Evolutionary conservation across 1,140 invertebrate species (phyloP).

Genomic region (Thereuonema tuberculata): DNA sequence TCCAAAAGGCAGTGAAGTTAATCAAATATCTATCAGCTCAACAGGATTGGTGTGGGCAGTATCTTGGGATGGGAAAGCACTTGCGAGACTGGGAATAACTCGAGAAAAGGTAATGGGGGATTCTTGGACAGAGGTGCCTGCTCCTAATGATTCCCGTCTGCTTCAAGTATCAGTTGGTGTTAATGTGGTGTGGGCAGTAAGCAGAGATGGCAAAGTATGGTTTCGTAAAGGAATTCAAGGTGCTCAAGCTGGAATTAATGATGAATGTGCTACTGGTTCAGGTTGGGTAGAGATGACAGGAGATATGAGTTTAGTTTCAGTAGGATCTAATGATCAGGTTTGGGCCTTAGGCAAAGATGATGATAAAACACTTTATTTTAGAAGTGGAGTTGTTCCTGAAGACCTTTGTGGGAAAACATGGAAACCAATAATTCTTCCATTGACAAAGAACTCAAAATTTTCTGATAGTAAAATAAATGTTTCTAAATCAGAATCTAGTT

Average conservation of each 20-base stretch:
- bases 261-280: conserved; percentile 45
- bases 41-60: conserved; percentile 73
- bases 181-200: conserved; percentile 75
- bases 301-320: conserved; percentile 63
- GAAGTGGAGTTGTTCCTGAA: conserved; percentile 54
- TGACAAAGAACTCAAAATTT: too few species aligned
- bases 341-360: conserved; percentile 51
- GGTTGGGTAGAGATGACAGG: conserved; percentile 56
- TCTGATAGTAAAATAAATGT: too few species aligned
- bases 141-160: conserved; percentile 47
- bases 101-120: conserved; percentile 43
- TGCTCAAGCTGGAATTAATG: conserved; percentile 17
- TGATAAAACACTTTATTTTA: conserved; percentile 52
- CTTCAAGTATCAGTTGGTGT: conserved; percentile 64
- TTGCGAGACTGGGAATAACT: conserved; percentile 61
- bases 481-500: too few species aligned
- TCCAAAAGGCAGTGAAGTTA: conserved; percentile 58
- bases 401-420: conserved; percentile 78
- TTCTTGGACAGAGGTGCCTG: conserved; percentile 59
- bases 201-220: conserved; percentile 72
- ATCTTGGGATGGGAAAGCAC: conserved; percentile 58
- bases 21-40: conserved; percentile 64
- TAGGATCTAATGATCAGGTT: conserved; percentile 69
- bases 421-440: conserved; percentile 35
- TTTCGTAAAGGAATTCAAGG: conserved; percentile 65